Base-by-base conservation (phyloP, 2,797 vertebrate species). In the Danio jaintianensis region DNA sequence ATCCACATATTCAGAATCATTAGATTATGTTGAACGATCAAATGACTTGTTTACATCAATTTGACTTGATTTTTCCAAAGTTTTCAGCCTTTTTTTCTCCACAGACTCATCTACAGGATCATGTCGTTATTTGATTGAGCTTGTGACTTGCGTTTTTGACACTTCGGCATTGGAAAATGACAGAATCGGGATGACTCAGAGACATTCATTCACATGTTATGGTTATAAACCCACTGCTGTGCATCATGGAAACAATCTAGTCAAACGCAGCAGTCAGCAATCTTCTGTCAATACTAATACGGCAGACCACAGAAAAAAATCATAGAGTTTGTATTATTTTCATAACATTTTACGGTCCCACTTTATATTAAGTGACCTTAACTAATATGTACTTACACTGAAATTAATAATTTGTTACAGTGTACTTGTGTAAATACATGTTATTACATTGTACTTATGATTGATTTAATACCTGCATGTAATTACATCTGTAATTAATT, bases 171-270 rank as follows among this genome's bases (percentile, higher is more conserved):
- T 42, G 53, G 70, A 56, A 82, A 75, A 69, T 63, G 62, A 56
- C 29, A 53, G 52, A 29, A 29, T 77, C n/a, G 6, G 72, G 68
- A 83, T 79, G 63, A 85, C 50, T 82, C 80, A 69, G 18, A 45
- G 38, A 42, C 58, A 45, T 42, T 75, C 45, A 53, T 73, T 74
- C 74, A 78, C 48, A 61, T 45, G 20, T 58, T 58, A 59, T 48
- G 45, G 59, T 63, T 64, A 73, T 61, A 77, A 66, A 68, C 55
- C 61, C 45, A 48, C 16, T 11, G 52, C 59, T 52, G 66, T 53
- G 40, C 50, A 45, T 11, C 4, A 45, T 82, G 80, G 56, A 82
- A 85, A 75, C 56, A 45, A 48, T 53, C n/a, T 56, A n/a, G 7
- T 11, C 12, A 42, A 45, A 48, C 42, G 5, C 53, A 53, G 29